These are phyloP conservation scores for Protaetia brevitarsis DNA, from an alignment of 1,140 invertebrate species.

Conservation along the genomic window DNA sequence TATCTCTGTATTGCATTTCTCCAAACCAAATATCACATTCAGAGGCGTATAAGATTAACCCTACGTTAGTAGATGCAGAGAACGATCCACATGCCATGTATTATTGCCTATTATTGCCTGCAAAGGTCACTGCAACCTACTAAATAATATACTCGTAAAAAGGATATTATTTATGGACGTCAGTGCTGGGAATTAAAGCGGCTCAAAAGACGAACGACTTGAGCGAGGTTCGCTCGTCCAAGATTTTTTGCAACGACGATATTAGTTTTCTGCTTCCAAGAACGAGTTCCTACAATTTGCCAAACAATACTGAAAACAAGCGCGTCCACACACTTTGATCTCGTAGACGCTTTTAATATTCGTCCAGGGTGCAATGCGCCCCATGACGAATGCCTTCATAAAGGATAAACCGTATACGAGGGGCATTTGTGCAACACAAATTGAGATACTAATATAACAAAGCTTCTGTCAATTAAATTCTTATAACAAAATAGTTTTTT, in stretches of 20 bases:
- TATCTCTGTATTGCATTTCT: too few relatives aligned
- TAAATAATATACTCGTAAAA: slow-evolving; percentile 28
- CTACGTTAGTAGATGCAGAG: too few relatives aligned
- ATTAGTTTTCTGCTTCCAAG: slow-evolving; percentile 24
- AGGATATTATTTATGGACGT: slow-evolving; percentile 27
- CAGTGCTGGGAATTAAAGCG: slow-evolving; percentile 16
- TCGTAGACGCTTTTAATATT: slow-evolving; percentile 30
- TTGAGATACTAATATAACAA: too few relatives aligned
- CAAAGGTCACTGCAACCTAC: slow-evolving; percentile 25
- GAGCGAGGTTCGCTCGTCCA: neutral
- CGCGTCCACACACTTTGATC: slow-evolving; percentile 27
- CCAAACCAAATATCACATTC: too few relatives aligned
- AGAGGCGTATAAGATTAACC: too few relatives aligned
- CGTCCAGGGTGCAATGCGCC: slow-evolving; percentile 29
- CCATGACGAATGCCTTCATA: neutral
- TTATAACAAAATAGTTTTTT: too few relatives aligned
- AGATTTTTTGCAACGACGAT: neutral
- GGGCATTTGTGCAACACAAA: neutral
- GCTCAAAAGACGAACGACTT: neutral
- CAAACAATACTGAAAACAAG: slow-evolving; percentile 31
- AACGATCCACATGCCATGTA: neutral
- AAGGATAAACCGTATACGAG: neutral
- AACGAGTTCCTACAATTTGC: slow-evolving; percentile 31
- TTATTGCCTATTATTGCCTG: neutral
- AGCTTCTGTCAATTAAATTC: too few relatives aligned